These are phyloP conservation scores for Ranitomeya imitator DNA, from an alignment of 2,113 vertebrate species.

Conservation along the genomic window DNA sequence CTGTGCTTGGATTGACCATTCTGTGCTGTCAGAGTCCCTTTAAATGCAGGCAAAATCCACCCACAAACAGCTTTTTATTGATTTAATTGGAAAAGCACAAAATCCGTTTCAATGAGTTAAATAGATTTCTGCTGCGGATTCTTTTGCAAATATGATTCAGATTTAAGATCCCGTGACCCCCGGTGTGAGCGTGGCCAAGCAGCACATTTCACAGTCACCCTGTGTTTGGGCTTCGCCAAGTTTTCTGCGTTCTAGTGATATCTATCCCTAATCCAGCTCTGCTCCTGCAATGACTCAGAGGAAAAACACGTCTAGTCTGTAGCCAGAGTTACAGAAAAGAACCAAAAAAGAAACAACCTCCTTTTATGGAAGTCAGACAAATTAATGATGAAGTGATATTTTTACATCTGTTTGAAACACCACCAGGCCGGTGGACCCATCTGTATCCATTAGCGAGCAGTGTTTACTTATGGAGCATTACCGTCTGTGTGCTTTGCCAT, in stretches of 20 bases:
- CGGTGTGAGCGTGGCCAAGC: too few relatives aligned
- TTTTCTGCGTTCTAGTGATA: slow-evolving; percentile 12
- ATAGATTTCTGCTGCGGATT: too few relatives aligned
- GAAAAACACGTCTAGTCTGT: slow-evolving; percentile 69
- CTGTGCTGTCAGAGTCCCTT: too few relatives aligned
- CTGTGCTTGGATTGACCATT: too few relatives aligned
- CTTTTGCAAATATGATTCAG: too few relatives aligned
- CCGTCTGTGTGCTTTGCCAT: background rate
- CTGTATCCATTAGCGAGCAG: slow-evolving; percentile 6
- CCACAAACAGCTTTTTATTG: too few relatives aligned
- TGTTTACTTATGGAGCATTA: slow-evolving; percentile 13
- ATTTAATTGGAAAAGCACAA: too few relatives aligned
- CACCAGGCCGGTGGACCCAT: background rate
- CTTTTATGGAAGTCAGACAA: slow-evolving; percentile 74
- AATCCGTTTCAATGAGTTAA: too few relatives aligned
- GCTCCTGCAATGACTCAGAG: slow-evolving; percentile 63
- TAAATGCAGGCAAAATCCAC: too few relatives aligned
- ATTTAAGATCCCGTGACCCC: too few relatives aligned
- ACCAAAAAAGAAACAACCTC: slow-evolving; percentile 63
- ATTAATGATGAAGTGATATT: slow-evolving; percentile 44
- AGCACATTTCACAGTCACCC: background rate
- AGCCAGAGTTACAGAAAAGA: slow-evolving; percentile 64
- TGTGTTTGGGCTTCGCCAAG: background rate
- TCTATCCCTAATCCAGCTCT: background rate
- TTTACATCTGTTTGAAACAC: slow-evolving; percentile 43